A percentile compares a stretch with the other conserved stretches of the same genome.
Conservation (phyloP, 2,113 vertebrate genomes). For the Notarius lentiginosus region DNA sequence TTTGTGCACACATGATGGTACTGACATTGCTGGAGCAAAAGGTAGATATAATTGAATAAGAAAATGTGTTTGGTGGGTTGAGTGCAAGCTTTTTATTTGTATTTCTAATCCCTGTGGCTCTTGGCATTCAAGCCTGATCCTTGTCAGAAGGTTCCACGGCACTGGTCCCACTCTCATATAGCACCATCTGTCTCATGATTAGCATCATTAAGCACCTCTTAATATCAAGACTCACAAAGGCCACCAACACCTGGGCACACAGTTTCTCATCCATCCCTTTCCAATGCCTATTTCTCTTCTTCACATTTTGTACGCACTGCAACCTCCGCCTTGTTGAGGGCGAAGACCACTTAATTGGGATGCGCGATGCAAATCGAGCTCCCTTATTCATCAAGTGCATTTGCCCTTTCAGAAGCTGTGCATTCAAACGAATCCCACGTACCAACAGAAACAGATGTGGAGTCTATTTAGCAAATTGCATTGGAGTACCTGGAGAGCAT, state of each 20-base stretch:
- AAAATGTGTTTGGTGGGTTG: constrained; percentile 7
- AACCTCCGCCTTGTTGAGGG: constrained; percentile 19
- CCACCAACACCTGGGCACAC: constrained; percentile 23
- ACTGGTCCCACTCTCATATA: constrained; percentile 59
- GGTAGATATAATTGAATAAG: constrained; percentile 6
- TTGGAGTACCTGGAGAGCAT: background rate
- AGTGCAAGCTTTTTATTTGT: constrained; percentile 35
- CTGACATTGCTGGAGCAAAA: background rate
- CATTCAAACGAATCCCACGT: background rate
- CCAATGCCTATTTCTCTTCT: background rate
- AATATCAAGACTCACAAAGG: constrained; percentile 62
- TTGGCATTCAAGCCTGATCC: constrained; percentile 38
- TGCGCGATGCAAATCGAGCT: constrained; percentile 8
- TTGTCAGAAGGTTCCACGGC: constrained; percentile 49
- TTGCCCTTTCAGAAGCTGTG: constrained; percentile 6
- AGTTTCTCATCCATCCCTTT: constrained; percentile 26
- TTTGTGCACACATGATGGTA: constrained; percentile 22
- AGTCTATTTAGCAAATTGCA: constrained; percentile 24
- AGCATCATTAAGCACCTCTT: constrained; percentile 73
- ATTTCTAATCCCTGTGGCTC: constrained; percentile 37
- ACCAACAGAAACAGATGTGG: background rate
- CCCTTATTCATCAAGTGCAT: constrained; percentile 38
- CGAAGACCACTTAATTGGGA: constrained; percentile 21
- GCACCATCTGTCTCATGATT: constrained; percentile 76
- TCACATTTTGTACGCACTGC: constrained; percentile 11